Evolutionary conservation across 2,888 invertebrate species (phyloP).

Genomic region (Parthenolecanium corni): DNA sequence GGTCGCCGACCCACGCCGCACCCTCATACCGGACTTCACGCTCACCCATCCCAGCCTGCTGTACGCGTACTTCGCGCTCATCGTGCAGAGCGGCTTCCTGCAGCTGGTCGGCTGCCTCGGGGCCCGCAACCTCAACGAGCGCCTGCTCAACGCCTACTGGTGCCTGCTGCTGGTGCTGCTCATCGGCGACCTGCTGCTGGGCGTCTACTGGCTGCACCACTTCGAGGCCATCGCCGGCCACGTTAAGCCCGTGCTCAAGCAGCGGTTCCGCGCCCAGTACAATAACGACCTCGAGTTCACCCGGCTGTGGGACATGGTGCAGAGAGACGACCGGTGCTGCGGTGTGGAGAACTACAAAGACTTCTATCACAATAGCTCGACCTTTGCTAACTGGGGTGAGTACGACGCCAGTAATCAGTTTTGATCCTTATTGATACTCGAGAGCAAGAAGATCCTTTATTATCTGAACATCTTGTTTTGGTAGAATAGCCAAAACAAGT

Average conservation of each 20-base stretch:
- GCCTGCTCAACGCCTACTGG: constrained; percentile 74
- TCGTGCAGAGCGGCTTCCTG: constrained; percentile 54
- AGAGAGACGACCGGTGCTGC: constrained; percentile 64
- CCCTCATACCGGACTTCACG: constrained; percentile 59
- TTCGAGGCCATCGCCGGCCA: constrained; percentile 64
- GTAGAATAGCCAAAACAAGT: too few relatives aligned
- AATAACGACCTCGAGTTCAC: constrained; percentile 54
- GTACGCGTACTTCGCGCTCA: constrained; percentile 70
- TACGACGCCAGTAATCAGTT: background rate
- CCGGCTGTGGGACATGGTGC: constrained; percentile 64
- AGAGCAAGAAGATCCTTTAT: too few relatives aligned
- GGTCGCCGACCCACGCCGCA: constrained; percentile 54
- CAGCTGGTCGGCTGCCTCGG: constrained; percentile 72
- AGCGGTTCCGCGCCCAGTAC: constrained; percentile 42
- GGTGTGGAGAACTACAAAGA: constrained; percentile 54
- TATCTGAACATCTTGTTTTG: background rate
- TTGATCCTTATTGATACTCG: background rate
- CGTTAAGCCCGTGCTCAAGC: constrained; percentile 54
- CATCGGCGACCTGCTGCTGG: constrained; percentile 71
- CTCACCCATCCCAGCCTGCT: constrained; percentile 70
- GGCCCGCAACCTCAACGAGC: constrained; percentile 65
- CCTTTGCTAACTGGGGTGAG: constrained; percentile 25
- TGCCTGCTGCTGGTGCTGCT: constrained; percentile 62
- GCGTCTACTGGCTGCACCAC: constrained; percentile 73
- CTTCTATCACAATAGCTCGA: constrained; percentile 31